Conservation (phyloP, 2,797 vertebrate genomes). For the Buphagus erythrorhynchus region DNA sequence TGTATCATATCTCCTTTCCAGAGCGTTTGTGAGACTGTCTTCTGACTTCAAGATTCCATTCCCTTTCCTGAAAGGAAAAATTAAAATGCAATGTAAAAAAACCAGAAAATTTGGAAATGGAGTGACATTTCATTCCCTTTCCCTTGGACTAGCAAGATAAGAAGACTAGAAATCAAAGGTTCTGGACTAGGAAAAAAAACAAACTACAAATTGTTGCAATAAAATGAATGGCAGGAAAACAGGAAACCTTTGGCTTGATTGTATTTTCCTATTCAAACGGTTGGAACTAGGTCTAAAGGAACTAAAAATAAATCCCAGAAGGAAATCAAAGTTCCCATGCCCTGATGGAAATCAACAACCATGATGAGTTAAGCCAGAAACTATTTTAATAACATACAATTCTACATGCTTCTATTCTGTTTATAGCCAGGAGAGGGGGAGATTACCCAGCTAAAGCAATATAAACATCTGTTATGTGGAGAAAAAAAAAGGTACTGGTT, state of each 20-base stretch:
- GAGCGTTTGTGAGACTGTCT: no score
- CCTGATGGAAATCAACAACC: not conserved
- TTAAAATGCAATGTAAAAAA: no score
- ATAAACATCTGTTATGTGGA: not conserved
- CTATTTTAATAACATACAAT: not conserved
- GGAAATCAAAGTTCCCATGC: not conserved
- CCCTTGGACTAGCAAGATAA: not conserved
- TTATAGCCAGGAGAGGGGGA: not conserved
- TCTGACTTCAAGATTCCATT: no score
- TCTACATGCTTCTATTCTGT: not conserved
- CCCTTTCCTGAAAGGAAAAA: no score
- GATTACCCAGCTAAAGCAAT: not conserved
- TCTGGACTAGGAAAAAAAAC: not conserved
- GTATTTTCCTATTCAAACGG: not conserved
- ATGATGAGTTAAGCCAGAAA: not conserved
- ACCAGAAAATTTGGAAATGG: no score
- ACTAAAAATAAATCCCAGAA: slow-evolving; percentile 26
- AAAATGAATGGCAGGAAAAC: not conserved
- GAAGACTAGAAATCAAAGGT: not conserved
- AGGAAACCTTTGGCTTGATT: not conserved
- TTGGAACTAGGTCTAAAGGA: not conserved
- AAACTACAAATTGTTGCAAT: not conserved
- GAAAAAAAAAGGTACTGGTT: not conserved
- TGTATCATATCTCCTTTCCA: no score
- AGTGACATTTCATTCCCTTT: no score